Base-by-base conservation (phyloP, 1,140 invertebrate genomes). In the Achroia grisella region DNA sequence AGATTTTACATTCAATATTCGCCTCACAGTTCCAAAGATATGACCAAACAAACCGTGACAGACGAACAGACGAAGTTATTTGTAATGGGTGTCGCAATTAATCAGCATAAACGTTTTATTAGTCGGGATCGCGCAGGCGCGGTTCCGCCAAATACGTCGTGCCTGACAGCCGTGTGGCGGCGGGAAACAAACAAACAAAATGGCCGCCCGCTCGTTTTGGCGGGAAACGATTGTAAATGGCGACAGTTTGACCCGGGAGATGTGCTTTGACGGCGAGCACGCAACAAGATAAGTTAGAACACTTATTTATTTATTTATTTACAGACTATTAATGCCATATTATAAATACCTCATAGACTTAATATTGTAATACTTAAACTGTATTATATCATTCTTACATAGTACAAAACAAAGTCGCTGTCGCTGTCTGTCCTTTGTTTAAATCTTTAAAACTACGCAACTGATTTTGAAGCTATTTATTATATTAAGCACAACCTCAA, bases 81-180 rank as follows among this genome's bases (percentile, higher is more conserved):
- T 41, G 56, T 58, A 63, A 51, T 48, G 49, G 46, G 40, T 49
- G 45, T 36, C 44, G 56, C 60, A 56, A 73, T 73, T 62, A 69
- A 71, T 73, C 67, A 76, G 59, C 47, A 54, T 58, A 67, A 66
- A 32, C 55, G 63, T 69, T 76, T 71, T 76, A 73, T 71, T 69
- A 57, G 54, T 48, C 44, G 52, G 47, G 48, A 42, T 50, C 52
- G 47, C 23, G 53, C 44, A 54, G 40, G 48, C 56, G 49, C 56
- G 45, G 69, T 76, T 70, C 63, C 68, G 70, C 60, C 58, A 65
- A 49, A 57, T 67, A 37, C 52, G 41, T 64, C 62, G 52, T 48
- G 47, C 39, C 35, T 64, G 62, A 64, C 57, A 53, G 57, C 37
- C 46, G 17, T 23, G 17, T 23, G 17, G 17, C 17, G 6, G 17